Conservation (phyloP, 2,888 invertebrate genomes). For the Linnaemya vulpina region DNA sequence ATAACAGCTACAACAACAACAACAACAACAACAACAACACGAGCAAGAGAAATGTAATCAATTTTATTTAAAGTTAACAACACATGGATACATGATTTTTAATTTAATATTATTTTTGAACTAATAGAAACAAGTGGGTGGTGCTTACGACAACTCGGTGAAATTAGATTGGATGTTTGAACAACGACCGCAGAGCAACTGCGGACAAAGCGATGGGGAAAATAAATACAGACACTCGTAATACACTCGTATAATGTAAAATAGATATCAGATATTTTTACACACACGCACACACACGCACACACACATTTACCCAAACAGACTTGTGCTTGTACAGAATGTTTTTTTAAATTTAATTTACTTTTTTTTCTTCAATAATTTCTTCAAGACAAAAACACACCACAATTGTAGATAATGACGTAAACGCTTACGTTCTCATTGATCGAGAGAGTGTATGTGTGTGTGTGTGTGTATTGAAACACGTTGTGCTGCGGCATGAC, state of each 20-base stretch:
- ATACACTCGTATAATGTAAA: constrained; percentile 29
- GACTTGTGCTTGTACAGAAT: neutral
- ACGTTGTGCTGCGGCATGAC: constrained; percentile 11
- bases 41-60: constrained; percentile 45
- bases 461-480: constrained; percentile 25
- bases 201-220: constrained; percentile 17
- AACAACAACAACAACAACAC: constrained; percentile 31
- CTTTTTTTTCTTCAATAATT: neutral
- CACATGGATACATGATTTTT: constrained; percentile 11
- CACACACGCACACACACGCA: constrained; percentile 2
- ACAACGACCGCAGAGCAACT: constrained; percentile 36
- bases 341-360: neutral
- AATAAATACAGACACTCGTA: neutral
- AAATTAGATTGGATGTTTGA: constrained; percentile 68
- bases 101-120: constrained; percentile 18
- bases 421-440: constrained; percentile 2
- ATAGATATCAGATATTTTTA: constrained; percentile 30
- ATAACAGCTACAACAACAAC: constrained; percentile 33
- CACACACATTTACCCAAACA: neutral
- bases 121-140: constrained; percentile 70
- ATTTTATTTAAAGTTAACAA: constrained; percentile 36
- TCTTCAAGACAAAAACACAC: neutral
- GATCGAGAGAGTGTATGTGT: constrained; percentile 34
- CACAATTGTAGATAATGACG: constrained; percentile 38
- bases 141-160: constrained; percentile 58